These are phyloP conservation scores for Arctopsyche grandis DNA, from an alignment of 1,140 invertebrate species.

Conservation along the genomic window DNA sequence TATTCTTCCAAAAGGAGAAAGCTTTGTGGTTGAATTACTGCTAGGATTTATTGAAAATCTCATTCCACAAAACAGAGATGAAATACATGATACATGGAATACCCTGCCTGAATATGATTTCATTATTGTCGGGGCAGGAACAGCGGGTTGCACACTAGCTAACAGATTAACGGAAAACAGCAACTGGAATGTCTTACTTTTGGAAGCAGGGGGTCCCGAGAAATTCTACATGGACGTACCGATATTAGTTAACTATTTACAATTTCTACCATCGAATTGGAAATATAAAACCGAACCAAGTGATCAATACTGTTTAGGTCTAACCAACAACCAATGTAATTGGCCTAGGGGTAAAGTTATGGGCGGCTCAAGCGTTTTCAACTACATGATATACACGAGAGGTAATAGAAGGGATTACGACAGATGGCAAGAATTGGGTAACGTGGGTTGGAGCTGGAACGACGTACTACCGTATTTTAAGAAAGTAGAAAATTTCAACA, in stretches of 20 bases:
- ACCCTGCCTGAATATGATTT: conserved; percentile 80
- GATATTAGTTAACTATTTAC: conserved; percentile 62
- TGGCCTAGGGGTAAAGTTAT: conserved; percentile 82
- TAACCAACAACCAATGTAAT: conserved; percentile 77
- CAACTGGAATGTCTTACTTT: conserved; percentile 80
- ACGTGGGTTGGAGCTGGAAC: conserved; percentile 72
- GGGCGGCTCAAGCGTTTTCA: conserved; percentile 87
- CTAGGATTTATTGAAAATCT: too few species aligned
- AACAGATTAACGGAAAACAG: conserved; percentile 83
- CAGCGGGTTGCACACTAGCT: conserved; percentile 87
- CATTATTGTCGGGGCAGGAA: conserved; percentile 83
- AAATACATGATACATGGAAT: conserved; percentile 68
- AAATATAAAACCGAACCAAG: conserved; percentile 70
- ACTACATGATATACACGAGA: conserved; percentile 91
- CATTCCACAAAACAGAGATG: conserved; percentile 57
- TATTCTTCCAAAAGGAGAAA: too few species aligned
- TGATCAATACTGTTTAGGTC: conserved; percentile 64
- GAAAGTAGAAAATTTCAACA: conserved; percentile 72
- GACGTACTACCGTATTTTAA: conserved; percentile 84
- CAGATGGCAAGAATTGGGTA: conserved; percentile 80
- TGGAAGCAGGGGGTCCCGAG: conserved; percentile 83
- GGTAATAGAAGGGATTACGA: conserved; percentile 82
- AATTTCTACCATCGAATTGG: conserved; percentile 71
- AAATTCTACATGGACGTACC: conserved; percentile 72
- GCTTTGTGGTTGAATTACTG: too few species aligned